A percentile compares a stretch with the other conserved stretches of the same genome.
These are phyloP conservation scores for Catalaphyllia jardinei DNA, from an alignment of 64 coral and sea anemone genomes.

Conservation along the genomic window DNA sequence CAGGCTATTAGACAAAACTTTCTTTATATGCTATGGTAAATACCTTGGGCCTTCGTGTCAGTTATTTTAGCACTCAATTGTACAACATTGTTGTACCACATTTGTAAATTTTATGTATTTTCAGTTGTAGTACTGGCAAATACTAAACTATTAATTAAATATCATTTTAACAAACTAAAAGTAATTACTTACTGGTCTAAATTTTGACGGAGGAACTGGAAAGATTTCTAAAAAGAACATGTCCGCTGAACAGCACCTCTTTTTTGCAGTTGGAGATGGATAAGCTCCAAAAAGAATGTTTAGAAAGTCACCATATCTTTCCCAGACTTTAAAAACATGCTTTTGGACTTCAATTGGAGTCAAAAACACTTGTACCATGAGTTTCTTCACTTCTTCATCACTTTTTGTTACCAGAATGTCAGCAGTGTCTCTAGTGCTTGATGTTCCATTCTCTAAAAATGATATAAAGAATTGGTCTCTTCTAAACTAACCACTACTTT, in stretches of 20 bases:
- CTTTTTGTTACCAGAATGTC: background rate
- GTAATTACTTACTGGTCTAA: conserved; percentile 87
- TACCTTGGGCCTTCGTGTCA: no score
- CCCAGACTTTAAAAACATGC: conserved; percentile 75
- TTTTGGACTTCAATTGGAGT: conserved; percentile 86
- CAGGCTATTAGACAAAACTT: no score
- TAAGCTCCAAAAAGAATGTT: conserved; percentile 81
- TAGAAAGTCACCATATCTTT: conserved; percentile 71
- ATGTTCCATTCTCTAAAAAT: conserved; percentile 1
- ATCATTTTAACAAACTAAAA: no score
- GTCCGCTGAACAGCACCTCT: conserved; percentile 53
- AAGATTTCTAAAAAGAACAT: conserved; percentile 97
- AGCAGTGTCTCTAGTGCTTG: background rate
- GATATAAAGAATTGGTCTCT: background rate
- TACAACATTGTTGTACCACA: no score
- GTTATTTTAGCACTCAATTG: no score
- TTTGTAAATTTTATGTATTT: no score
- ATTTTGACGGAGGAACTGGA: conserved; percentile 88
- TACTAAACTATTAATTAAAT: no score
- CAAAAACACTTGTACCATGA: conserved; percentile 56
- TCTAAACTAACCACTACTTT: background rate
- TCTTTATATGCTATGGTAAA: no score
- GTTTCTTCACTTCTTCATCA: conserved; percentile 42
- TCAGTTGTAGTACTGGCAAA: no score
- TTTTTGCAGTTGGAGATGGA: conserved; percentile 70